Conservation (phyloP, 1,140 invertebrate species). For the Zaprionus davidi region DNA sequence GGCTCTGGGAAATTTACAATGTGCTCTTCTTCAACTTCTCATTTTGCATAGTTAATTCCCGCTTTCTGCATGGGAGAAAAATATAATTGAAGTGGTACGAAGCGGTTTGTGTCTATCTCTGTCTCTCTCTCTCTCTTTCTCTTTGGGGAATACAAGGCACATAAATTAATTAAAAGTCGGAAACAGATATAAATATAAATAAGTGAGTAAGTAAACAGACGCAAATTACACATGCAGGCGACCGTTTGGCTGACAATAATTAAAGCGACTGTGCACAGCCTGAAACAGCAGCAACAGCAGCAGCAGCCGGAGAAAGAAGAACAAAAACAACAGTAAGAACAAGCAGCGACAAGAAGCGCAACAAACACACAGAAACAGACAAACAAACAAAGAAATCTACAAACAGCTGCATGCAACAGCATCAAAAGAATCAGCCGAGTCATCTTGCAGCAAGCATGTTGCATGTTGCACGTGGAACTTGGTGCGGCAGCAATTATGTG, state of each 20-base stretch:
- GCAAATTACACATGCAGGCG: constrained; percentile 51
- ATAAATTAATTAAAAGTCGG: constrained; percentile 82
- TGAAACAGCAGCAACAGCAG: constrained; percentile 26
- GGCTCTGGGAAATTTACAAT: not conserved
- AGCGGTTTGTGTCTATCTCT: not conserved
- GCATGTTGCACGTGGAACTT: constrained; percentile 34
- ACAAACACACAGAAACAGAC: constrained; percentile 40
- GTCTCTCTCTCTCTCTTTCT: not conserved
- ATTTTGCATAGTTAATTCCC: constrained; percentile 3
- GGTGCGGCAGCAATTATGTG: constrained; percentile 64
- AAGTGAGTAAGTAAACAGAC: constrained; percentile 40
- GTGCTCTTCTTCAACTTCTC: not conserved
- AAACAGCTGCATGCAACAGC: constrained; percentile 69
- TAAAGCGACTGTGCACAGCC: constrained; percentile 65
- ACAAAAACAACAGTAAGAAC: constrained; percentile 21
- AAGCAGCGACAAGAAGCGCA: constrained; percentile 12
- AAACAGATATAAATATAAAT: constrained; percentile 72
- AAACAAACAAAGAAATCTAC: constrained; percentile 45
- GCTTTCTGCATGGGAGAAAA: not conserved
- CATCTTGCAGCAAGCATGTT: constrained; percentile 43
- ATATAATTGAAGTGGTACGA: constrained; percentile 28
- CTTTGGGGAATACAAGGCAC: constrained; percentile 46
- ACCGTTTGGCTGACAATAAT: constrained; percentile 71
- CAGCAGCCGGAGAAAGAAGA: constrained; percentile 26
- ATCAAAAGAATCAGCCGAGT: constrained; percentile 61